These are phyloP conservation scores for Sicus ferrugineus DNA, from an alignment of 2,888 invertebrate species.

Conservation along the genomic window DNA sequence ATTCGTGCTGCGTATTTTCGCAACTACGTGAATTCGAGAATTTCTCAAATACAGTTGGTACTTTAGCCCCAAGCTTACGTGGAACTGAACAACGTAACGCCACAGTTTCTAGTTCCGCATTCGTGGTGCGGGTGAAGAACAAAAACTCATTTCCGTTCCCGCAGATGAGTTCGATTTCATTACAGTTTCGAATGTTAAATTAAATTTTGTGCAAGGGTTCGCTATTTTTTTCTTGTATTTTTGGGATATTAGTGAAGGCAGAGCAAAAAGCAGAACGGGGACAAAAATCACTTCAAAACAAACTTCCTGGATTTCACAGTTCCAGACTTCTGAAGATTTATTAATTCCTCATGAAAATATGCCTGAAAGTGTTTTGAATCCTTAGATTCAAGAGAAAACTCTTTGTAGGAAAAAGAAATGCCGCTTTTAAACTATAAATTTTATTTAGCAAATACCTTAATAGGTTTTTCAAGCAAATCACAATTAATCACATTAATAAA, in stretches of 20 bases:
- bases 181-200: not conserved
- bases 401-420: no score
- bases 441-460: no score
- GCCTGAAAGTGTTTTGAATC: not conserved
- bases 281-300: not conserved
- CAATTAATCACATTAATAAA: no score
- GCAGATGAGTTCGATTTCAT: not conserved
- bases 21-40: slow-evolving; percentile 4
- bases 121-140: no score
- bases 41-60: not conserved
- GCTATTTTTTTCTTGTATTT: not conserved
- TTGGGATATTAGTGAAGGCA: not conserved
- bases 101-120: no score
- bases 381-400: no score
- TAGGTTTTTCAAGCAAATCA: no score
- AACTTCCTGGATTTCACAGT: not conserved
- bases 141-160: slow-evolving; percentile 12
- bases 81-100: not conserved
- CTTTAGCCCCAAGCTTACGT: not conserved
- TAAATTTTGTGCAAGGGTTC: not conserved
- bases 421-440: no score
- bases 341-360: no score
- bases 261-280: no score
- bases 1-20: not conserved
- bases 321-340: not conserved